phyloP scores from a whole-genome alignment of 1,140 invertebrate species.

The Bombus terrestris region DNA sequence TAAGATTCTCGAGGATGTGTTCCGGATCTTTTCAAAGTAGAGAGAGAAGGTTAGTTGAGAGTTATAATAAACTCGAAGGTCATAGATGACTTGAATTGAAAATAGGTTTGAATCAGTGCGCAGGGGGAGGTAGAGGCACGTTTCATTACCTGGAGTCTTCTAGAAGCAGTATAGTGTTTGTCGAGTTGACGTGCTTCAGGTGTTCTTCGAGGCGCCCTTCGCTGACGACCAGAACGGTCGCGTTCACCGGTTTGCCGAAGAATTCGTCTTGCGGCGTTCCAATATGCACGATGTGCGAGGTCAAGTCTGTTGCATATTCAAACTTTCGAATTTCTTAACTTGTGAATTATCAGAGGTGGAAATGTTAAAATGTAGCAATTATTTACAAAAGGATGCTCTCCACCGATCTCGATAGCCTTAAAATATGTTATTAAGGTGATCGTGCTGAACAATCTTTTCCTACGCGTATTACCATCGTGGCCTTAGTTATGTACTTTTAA shows the following conservation, averaged over 20 bases:
- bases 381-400: too few species aligned
- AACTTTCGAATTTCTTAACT: not conserved
- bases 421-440: too few species aligned
- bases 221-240: slow-evolving; percentile 74
- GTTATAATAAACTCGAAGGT: too few species aligned
- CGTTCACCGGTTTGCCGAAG: slow-evolving; percentile 67
- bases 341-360: not conserved
- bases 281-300: slow-evolving; percentile 74
- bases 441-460: too few species aligned
- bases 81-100: not conserved
- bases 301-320: slow-evolving; percentile 64
- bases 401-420: too few species aligned
- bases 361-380: not conserved
- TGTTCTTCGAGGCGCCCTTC: slow-evolving; percentile 73
- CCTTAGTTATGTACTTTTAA: too few species aligned
- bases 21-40: too few species aligned
- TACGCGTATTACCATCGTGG: too few species aligned
- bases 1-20: too few species aligned
- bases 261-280: slow-evolving; percentile 72
- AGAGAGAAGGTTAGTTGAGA: too few species aligned
- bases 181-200: slow-evolving; percentile 66
- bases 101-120: too few species aligned
- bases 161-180: slow-evolving; percentile 72
- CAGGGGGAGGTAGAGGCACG: not conserved
- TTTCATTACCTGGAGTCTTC: slow-evolving; percentile 74